A percentile compares a stretch with the other conserved stretches of the same genome.
phyloP scores from a whole-genome alignment of 1,140 invertebrate species.

The Semibalanus balanoides region DNA sequence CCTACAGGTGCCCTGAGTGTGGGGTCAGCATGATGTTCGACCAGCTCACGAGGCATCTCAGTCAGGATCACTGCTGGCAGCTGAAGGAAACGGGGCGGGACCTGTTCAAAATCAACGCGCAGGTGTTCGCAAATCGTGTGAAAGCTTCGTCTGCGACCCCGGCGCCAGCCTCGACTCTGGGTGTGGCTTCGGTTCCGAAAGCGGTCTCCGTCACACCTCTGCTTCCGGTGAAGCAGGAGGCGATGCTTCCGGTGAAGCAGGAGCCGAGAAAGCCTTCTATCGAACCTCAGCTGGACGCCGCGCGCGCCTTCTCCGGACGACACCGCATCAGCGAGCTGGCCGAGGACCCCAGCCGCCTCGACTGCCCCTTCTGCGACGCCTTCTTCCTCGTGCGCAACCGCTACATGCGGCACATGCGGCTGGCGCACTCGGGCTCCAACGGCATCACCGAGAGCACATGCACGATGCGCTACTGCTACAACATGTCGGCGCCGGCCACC shows the following conservation, averaged over 20 bases:
- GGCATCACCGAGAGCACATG: neutral
- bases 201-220: no score
- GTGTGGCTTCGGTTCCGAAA: no score
- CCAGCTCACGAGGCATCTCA: neutral
- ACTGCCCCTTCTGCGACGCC: neutral
- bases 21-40: neutral
- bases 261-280: no score
- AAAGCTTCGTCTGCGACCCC: no score
- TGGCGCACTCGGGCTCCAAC: neutral
- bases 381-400: neutral
- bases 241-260: no score
- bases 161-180: no score
- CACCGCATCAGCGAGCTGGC: neutral
- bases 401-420: neutral
- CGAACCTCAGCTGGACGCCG: neutral
- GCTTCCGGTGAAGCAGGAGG: neutral
- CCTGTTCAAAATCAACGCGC: neutral
- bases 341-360: neutral
- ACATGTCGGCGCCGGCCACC: neutral
- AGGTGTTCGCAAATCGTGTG: no score
- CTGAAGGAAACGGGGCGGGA: neutral
- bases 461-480: neutral
- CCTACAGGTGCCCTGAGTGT: neutral
- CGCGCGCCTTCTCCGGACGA: neutral
- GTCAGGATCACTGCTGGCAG: neutral